Conservation (phyloP, 2,888 invertebrate genomes). For the Oscheius sp. region DNA sequence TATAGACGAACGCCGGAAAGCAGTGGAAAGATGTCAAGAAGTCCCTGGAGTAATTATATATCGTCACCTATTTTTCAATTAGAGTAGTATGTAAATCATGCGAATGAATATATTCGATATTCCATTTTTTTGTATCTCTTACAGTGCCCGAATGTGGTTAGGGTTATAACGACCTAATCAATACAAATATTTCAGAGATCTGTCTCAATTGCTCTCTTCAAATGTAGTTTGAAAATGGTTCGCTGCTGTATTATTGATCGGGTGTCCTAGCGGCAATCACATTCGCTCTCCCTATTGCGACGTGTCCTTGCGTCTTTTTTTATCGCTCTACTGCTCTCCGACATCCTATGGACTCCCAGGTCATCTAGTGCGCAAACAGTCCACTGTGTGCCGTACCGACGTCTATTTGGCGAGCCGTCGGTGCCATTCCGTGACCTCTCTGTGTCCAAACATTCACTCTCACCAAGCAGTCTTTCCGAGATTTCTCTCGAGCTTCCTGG, state of each 20-base stretch:
- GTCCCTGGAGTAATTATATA: constrained; percentile 22
- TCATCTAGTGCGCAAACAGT: constrained; percentile 32
- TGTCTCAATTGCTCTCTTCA: too few relatives aligned
- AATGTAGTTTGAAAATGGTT: too few relatives aligned
- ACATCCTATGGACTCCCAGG: constrained; percentile 7
- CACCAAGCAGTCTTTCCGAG: constrained; percentile 25
- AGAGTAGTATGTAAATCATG: constrained; percentile 15
- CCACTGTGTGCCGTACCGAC: constrained; percentile 29
- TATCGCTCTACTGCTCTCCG: constrained; percentile 1
- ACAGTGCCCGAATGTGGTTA: too few relatives aligned
- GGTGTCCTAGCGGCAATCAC: too few relatives aligned
- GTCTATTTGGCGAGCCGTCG: constrained; percentile 31
- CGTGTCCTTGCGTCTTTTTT: constrained; percentile 12
- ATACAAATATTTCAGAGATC: too few relatives aligned
- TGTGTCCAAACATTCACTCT: constrained; percentile 21
- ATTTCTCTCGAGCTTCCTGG: background rate
- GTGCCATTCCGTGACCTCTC: constrained; percentile 33
- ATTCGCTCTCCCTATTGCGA: too few relatives aligned
- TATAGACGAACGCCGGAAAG: constrained; percentile 65
- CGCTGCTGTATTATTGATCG: too few relatives aligned
- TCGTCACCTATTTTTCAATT: background rate
- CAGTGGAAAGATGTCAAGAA: constrained; percentile 68
- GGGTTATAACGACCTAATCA: too few relatives aligned
- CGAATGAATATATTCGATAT: constrained; percentile 9
- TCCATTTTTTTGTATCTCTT: too few relatives aligned